Percentiles rank a stretch among this genome's conserved stretches.
Evolutionary conservation across 2,888 invertebrate species (phyloP).

Genomic region (Automeris io): DNA sequence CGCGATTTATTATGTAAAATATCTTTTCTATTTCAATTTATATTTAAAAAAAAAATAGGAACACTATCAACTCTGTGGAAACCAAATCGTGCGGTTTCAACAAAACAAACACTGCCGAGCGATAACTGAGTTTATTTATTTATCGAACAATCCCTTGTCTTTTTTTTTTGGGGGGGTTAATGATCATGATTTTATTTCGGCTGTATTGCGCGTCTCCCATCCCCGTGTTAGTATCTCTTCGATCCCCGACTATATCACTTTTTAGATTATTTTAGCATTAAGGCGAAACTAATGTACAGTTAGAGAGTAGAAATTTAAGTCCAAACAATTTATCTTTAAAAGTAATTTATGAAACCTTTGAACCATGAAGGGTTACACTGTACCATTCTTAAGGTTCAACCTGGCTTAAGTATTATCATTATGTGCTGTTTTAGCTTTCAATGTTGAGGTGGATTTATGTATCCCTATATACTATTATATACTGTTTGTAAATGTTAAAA

Average conservation of each 20-base stretch:
- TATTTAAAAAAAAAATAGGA: slow-evolving; percentile 44
- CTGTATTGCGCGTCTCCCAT: slow-evolving; percentile 25
- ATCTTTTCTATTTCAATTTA: slow-evolving; percentile 45
- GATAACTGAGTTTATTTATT: slow-evolving; percentile 51
- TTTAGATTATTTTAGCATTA: slow-evolving; percentile 78
- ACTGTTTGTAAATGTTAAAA: slow-evolving; percentile 4
- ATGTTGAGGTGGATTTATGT: slow-evolving; percentile 61
- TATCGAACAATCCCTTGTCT: no score
- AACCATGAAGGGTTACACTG: slow-evolving; percentile 66
- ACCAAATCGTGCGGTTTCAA: slow-evolving; percentile 47
- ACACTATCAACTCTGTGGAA: slow-evolving; percentile 21
- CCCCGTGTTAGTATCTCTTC: slow-evolving; percentile 45
- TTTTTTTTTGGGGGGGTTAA: no score
- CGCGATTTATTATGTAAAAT: slow-evolving; percentile 49
- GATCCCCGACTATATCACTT: slow-evolving; percentile 66
- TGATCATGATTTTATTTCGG: no score
- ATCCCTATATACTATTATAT: slow-evolving; percentile 40
- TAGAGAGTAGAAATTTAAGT: slow-evolving; percentile 78
- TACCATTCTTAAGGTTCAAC: slow-evolving; percentile 57
- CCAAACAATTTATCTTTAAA: slow-evolving; percentile 69
- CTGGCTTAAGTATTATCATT: slow-evolving; percentile 58
- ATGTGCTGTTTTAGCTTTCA: slow-evolving; percentile 60
- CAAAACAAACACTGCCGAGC: slow-evolving; percentile 52
- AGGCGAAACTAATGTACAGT: slow-evolving; percentile 79
- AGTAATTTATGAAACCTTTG: slow-evolving; percentile 65